These are phyloP conservation scores for Rousettus leschenaultii DNA, from an alignment of 2,113 vertebrate genomes.

Conservation along the genomic window DNA sequence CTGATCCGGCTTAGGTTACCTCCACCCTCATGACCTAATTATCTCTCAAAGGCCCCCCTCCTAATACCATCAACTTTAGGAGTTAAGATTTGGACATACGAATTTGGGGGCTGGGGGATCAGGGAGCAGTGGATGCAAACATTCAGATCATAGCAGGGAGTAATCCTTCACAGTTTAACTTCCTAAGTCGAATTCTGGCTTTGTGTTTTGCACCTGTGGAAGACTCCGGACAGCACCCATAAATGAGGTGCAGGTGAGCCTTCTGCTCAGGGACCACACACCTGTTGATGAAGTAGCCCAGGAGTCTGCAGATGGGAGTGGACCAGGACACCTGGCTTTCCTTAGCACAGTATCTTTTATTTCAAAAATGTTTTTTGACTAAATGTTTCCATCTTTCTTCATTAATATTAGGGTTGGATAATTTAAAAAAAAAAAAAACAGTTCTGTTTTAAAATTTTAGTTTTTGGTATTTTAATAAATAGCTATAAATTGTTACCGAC, in stretches of 20 bases:
- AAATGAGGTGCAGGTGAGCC: neutral
- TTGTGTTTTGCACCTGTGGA: neutral
- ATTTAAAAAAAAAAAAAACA: neutral
- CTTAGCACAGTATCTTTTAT: neutral
- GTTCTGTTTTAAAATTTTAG: neutral
- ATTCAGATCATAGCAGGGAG: neutral
- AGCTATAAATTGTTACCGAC: neutral
- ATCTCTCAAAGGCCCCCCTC: neutral
- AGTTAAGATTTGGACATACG: neutral
- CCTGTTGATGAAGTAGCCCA: neutral
- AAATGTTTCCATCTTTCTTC: neutral
- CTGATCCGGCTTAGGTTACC: neutral
- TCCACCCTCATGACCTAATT: neutral
- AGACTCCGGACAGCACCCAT: neutral
- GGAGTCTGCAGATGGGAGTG: neutral
- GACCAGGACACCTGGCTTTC: neutral
- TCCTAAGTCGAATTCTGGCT: neutral
- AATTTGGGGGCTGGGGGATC: neutral
- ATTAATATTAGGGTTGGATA: neutral
- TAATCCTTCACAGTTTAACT: neutral
- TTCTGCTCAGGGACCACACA: fast-evolving
- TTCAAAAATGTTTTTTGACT: neutral
- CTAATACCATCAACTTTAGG: neutral
- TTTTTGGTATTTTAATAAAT: neutral
- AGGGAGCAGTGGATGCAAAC: neutral